These are phyloP conservation scores for Propithecus perrieri DNA, from an alignment of 2,797 vertebrate genomes.

Conservation along the genomic window DNA sequence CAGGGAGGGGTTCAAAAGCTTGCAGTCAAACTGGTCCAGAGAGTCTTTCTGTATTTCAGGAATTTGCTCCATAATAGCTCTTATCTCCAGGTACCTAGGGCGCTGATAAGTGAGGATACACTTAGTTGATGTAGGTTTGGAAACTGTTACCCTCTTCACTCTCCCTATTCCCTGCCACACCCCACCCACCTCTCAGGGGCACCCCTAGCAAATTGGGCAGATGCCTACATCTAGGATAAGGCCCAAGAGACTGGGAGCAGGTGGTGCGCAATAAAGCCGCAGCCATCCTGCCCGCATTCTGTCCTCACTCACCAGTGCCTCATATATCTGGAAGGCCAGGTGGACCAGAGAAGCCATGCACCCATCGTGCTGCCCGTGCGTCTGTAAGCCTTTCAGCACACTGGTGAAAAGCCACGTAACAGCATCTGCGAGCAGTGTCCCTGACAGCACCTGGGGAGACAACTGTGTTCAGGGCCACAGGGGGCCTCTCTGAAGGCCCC, in stretches of 20 bases:
- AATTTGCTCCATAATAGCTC: conserved; percentile 93
- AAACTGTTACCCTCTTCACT: not conserved
- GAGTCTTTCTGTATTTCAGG: conserved; percentile 92
- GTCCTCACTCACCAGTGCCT: conserved; percentile 91
- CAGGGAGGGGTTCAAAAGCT: conserved; percentile 89
- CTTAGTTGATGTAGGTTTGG: not conserved
- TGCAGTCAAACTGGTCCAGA: conserved; percentile 94
- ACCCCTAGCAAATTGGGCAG: not conserved
- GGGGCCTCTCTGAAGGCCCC: not conserved
- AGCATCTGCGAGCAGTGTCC: conserved; percentile 93
- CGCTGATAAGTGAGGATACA: conserved; percentile 85
- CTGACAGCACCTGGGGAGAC: conserved; percentile 88
- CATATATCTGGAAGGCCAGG: conserved; percentile 96
- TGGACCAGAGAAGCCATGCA: conserved; percentile 93
- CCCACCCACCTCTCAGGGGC: not conserved
- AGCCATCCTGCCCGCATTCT: not conserved
- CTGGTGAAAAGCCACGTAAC: conserved; percentile 95
- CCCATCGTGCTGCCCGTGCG: conserved; percentile 96
- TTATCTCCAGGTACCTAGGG: conserved; percentile 92
- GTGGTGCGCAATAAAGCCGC: not conserved
- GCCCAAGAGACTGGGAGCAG: not conserved
- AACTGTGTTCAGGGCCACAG: conserved; percentile 23
- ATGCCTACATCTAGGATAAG: not conserved
- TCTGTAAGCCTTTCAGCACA: conserved; percentile 93
- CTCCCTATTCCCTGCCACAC: not conserved